A percentile compares a stretch with the other conserved stretches of the same genome.
These are phyloP conservation scores for Drosophila quadrilineata DNA, from an alignment of 1,140 invertebrate species.

Conservation along the genomic window DNA sequence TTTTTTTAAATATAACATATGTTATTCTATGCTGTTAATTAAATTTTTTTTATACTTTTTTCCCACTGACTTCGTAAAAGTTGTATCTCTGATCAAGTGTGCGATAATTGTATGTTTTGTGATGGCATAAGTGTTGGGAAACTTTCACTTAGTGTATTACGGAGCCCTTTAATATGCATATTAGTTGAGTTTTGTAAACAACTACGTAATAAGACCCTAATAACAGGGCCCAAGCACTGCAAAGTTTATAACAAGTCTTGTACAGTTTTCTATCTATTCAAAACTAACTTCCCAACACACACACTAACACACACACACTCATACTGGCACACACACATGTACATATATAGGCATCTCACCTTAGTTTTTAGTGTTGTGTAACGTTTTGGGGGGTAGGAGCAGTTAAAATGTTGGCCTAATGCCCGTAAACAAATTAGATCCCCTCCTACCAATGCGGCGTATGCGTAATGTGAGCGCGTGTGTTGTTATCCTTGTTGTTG, in stretches of 20 bases:
- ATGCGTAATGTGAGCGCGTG: slow-evolving; percentile 58
- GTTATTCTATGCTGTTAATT: too few relatives aligned
- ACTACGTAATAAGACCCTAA: neutral
- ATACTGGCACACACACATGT: neutral
- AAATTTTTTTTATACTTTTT: too few relatives aligned
- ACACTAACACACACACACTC: neutral
- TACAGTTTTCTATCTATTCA: slow-evolving; percentile 40
- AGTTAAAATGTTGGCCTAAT: slow-evolving; percentile 42
- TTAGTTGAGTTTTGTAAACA: slow-evolving; percentile 1
- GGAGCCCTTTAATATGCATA: neutral
- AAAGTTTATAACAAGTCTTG: slow-evolving; percentile 44
- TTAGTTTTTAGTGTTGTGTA: too few relatives aligned
- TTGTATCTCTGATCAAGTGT: too few relatives aligned
- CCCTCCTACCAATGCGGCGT: slow-evolving; percentile 31
- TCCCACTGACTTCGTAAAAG: too few relatives aligned
- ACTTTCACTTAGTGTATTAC: too few relatives aligned
- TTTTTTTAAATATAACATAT: too few relatives aligned
- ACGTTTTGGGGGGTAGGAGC: slow-evolving; percentile 1
- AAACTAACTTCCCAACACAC: slow-evolving; percentile 3
- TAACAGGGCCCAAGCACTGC: slow-evolving; percentile 26
- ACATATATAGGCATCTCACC: slow-evolving; percentile 16
- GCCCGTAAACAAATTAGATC: slow-evolving; percentile 65
- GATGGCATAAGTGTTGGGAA: too few relatives aligned
- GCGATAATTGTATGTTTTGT: too few relatives aligned
- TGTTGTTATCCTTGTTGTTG: slow-evolving; percentile 14